phyloP scores from a whole-genome alignment of 2,113 vertebrate species.

The Murina feae region DNA sequence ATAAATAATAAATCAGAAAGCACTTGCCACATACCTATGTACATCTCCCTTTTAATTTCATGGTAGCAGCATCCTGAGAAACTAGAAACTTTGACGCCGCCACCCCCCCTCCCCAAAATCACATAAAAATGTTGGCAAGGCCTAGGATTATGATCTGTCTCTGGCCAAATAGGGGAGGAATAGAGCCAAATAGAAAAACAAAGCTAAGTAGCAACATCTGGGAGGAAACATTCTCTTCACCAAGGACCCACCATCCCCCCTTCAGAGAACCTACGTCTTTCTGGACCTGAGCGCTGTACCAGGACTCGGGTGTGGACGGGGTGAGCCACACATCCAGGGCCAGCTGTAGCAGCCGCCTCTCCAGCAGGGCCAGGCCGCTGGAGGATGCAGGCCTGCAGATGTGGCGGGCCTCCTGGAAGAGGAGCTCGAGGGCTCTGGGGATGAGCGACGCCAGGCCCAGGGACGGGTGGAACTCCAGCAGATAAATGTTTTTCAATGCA shows the following conservation, averaged over 20 bases:
- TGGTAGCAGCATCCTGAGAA: not conserved
- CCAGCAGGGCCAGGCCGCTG: slow-evolving; percentile 65
- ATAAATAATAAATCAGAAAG: slow-evolving; percentile 27
- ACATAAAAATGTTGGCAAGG: slow-evolving; percentile 44
- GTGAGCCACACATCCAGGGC: slow-evolving; percentile 75
- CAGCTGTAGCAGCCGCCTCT: slow-evolving; percentile 74
- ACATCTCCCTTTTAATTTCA: not conserved
- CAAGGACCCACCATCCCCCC: not conserved
- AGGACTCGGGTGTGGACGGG: slow-evolving; percentile 63
- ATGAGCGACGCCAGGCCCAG: slow-evolving; percentile 77
- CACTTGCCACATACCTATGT: not conserved
- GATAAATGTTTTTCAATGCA: slow-evolving; percentile 76
- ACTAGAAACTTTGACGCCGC: not conserved
- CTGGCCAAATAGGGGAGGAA: slow-evolving; percentile 22
- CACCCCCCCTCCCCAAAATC: not conserved
- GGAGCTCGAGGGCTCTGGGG: slow-evolving; percentile 69
- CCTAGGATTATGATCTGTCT: not conserved
- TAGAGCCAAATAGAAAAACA: slow-evolving; percentile 45
- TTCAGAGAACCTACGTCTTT: slow-evolving; percentile 71
- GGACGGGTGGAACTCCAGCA: slow-evolving; percentile 84
- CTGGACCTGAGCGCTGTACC: slow-evolving; percentile 78
- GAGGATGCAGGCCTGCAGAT: slow-evolving; percentile 61
- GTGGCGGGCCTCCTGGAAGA: slow-evolving; percentile 77
- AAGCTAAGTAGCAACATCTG: slow-evolving; percentile 64
- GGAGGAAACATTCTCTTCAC: not conserved